Conservation (phyloP, 2,113 vertebrate genomes). For the Scartelaos histophorus region DNA sequence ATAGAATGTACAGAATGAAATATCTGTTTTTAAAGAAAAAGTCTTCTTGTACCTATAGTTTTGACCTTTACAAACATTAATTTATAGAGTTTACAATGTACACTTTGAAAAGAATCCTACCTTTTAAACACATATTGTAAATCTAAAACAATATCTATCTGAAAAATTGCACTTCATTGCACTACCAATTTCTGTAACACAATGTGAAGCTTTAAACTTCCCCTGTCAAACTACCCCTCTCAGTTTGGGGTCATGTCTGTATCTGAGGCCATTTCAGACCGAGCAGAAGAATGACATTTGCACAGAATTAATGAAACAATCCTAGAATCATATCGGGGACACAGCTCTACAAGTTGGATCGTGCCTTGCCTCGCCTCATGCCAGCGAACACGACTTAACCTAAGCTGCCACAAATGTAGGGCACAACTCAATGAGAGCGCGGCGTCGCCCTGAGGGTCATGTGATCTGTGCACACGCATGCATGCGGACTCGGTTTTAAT, state of each 20-base stretch:
- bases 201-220: not conserved
- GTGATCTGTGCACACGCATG: constrained; percentile 29
- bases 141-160: not conserved
- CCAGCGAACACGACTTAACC: constrained; percentile 34
- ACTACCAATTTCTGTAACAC: not conserved
- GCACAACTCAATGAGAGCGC: constrained; percentile 44
- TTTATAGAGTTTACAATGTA: too few relatives aligned
- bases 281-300: constrained; percentile 44
- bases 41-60: too few relatives aligned
- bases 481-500: constrained; percentile 21
- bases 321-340: constrained; percentile 27
- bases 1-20: too few relatives aligned
- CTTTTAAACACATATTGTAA: too few relatives aligned
- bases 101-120: too few relatives aligned
- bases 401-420: constrained; percentile 59
- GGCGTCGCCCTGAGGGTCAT: constrained; percentile 53
- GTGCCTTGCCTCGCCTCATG: constrained; percentile 22
- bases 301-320: constrained; percentile 41
- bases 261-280: constrained; percentile 33
- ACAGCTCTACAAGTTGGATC: constrained; percentile 41
- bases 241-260: constrained; percentile 37
- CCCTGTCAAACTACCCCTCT: not conserved
- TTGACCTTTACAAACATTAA: too few relatives aligned
- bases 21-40: too few relatives aligned
- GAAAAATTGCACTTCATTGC: not conserved